Conservation (phyloP, 2,888 invertebrate genomes). For the Theodoxus fluviatilis region DNA sequence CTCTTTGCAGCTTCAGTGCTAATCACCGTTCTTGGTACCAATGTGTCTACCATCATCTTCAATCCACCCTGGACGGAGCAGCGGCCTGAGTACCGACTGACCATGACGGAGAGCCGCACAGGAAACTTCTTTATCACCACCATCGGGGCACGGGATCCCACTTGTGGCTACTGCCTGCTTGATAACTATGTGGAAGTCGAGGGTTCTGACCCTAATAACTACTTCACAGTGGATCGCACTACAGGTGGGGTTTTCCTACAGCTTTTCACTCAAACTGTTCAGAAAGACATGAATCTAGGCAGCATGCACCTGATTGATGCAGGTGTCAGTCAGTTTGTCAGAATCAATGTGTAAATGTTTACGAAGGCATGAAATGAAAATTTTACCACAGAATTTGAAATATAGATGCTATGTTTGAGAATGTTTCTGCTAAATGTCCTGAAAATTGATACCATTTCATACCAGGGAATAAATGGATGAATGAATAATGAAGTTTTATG, state of each 20-base stretch:
- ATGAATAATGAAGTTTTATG: no score
- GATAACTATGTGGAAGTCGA: slow-evolving; percentile 32
- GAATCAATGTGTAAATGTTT: no score
- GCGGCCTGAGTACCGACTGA: slow-evolving; percentile 33
- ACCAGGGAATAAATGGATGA: no score
- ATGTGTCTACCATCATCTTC: slow-evolving; percentile 37
- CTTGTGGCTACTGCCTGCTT: slow-evolving; percentile 27
- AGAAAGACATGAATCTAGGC: no score
- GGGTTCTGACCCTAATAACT: slow-evolving; percentile 31
- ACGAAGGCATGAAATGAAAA: no score
- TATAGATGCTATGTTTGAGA: no score
- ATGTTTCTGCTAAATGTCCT: no score
- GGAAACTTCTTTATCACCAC: slow-evolving; percentile 33
- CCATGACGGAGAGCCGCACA: slow-evolving; percentile 34
- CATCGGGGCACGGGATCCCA: slow-evolving; percentile 42
- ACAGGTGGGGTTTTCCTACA: slow-evolving; percentile 30
- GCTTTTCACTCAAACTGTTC: no score
- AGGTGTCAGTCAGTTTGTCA: no score
- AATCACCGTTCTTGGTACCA: slow-evolving; percentile 37
- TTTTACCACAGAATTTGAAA: no score
- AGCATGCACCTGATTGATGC: no score
- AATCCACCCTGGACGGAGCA: slow-evolving; percentile 34
- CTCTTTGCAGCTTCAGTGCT: slow-evolving; percentile 43
- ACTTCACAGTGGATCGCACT: slow-evolving; percentile 35
- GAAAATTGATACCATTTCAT: no score